Evolutionary conservation across 2,888 invertebrate genomes (phyloP), one percentile per base, ranked within the genome.

Genomic region (Lacanobia wlatinum): DNA sequence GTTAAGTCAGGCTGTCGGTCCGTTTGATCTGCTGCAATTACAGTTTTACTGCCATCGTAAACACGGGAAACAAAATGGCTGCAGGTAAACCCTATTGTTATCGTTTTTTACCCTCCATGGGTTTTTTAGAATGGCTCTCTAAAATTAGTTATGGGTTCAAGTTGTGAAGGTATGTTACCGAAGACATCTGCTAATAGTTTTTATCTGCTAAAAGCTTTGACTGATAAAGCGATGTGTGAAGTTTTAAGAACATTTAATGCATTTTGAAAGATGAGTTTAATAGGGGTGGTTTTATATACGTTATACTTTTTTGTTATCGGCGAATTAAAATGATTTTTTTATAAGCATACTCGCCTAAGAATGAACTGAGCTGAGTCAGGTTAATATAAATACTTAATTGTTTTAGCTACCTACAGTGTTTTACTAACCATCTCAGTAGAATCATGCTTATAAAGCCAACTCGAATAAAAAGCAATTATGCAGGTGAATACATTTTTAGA

Each of bases 1-100:
- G 88, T 88, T 88, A 88, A 82, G 87, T 87, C 87, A 87, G 89
- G 89, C 87, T 84, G 92, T 88, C 94, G 94, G 94, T 80, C 64
- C 90, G 90, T 94, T 94, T 95, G 95, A 95, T 94, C 93, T 91
- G 90, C 89, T 91, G 92, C 95, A 95, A 95, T 95, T 95, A 95
- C 93, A 90, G 91, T 93, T 95, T 94, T 93, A 94, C 92, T 90
- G 92, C 92, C 89, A 90, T 92, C 92, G 92, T 95, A 94, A 95
- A 95, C 90, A 92, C 86, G 90, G 91, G 88, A 87, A 90, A 91
- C 92, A 91, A 91, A 90, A 91, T 90, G 91, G 91, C 87, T 91
- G 87, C 94, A 95, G 95, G 95, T 95, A 94, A 90, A 85, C 86
- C 88, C 93, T 87, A 93, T 94, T 94, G 94, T 94, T 89, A 89